Base-by-base conservation (phyloP, 2,888 invertebrate species). In the Listrodromus nycthemerus region DNA sequence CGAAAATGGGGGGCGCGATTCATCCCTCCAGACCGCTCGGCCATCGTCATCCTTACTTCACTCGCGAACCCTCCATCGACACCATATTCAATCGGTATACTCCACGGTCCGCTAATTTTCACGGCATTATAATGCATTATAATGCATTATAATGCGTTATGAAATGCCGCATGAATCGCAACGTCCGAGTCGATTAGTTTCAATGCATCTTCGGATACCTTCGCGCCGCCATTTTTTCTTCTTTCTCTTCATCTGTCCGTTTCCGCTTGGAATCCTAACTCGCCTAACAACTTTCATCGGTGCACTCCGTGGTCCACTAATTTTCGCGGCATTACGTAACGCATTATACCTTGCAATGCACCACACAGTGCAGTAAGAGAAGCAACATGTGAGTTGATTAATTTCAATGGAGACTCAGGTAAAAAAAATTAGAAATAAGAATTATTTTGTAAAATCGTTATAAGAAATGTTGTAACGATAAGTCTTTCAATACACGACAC, bases 91-190 rank as follows among this genome's bases (percentile, higher is more conserved):
- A 83, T 85, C 80, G 79, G 84, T 86, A 85, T 87, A 52, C 65
- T 90, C 89, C 89, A 91, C 90, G 91, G 90, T 89, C 90, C 91
- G 90, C 91, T 91, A 91, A 92, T 91, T 92, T 92, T 90, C 89
- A 89, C 89, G 87, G 89, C 89, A 89, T 89, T 89, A 4, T 30
- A n/a, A n/a, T n/a, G n/a, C n/a, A n/a, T n/a, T n/a, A 41, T 13
- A 41, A 41, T 41, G 41, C 41, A 41, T 41, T 41, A 41, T 13
- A 41, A 13, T 41, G 41, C 41, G 13, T 41, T 41, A 41, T 13
- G 86, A 88, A 84, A 86, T 87, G 87, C 86, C 88, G 86, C 88
- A 84, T 87, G 88, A 89, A 87, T 87, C 89, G 85, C 89, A 87
- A 89, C 89, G 90, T 88, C 87, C 87, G 86, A 92, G 88, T 89